Conservation (phyloP, 2,797 vertebrate species). For the Babyrousa celebensis region DNA sequence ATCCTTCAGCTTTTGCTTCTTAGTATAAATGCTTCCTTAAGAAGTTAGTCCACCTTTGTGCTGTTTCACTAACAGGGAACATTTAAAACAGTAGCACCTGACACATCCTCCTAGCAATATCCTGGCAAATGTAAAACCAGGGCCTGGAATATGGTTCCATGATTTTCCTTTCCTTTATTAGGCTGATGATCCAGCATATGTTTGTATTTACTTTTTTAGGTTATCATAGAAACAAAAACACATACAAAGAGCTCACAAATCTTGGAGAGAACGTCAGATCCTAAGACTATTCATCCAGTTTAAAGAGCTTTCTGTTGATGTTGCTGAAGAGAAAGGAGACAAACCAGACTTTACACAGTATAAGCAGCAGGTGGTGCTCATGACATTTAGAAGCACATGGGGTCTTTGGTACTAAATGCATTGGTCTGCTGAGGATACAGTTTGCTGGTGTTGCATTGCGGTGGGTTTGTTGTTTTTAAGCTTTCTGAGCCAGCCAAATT, state of each 20-base stretch:
- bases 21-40: not conserved
- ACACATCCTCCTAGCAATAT: not conserved
- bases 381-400: slow-evolving; percentile 47
- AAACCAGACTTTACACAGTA: not conserved
- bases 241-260: not conserved
- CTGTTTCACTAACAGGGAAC: not conserved
- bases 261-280: not conserved
- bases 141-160: not conserved
- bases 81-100: not conserved
- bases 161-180: not conserved
- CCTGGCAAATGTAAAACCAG: not conserved
- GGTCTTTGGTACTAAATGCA: rapidly evolving
- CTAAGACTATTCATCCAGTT: rapidly evolving
- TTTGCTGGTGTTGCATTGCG: slow-evolving; percentile 27
- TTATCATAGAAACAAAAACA: not conserved
- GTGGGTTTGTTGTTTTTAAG: slow-evolving; percentile 11
- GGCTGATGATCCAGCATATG: not conserved
- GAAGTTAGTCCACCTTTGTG: not conserved
- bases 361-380: slow-evolving; percentile 82
- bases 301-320: not conserved
- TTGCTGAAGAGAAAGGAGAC: not conserved
- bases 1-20: not conserved
- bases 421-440: not conserved
- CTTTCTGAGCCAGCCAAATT: not conserved
- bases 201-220: not conserved